Conservation (phyloP, 2,888 invertebrate genomes). For the Agriopis aurantiaria region DNA sequence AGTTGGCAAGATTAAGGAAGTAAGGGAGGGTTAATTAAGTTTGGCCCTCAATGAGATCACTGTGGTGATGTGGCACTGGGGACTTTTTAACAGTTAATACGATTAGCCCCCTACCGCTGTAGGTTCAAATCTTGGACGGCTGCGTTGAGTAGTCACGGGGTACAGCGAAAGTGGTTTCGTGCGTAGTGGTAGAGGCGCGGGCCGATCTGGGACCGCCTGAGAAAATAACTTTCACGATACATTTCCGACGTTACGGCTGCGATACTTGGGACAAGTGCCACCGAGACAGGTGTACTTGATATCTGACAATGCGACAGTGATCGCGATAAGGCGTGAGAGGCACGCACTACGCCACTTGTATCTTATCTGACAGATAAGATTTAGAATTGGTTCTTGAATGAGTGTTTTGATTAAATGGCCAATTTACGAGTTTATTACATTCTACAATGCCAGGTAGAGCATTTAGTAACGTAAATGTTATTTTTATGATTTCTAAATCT, state of each 20-base stretch:
- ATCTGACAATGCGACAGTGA: constrained; percentile 23
- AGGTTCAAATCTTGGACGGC: constrained; percentile 53
- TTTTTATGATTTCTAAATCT: neutral
- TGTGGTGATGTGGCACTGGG: too few species aligned
- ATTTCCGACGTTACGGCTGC: constrained; percentile 71
- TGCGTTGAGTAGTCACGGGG: constrained; percentile 65
- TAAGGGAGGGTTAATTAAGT: too few species aligned
- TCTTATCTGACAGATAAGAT: constrained; percentile 37
- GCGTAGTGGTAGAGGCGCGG: constrained; percentile 65
- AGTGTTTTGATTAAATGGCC: constrained; percentile 22
- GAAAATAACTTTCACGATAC: constrained; percentile 84
- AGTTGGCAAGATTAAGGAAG: too few species aligned
- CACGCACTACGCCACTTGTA: constrained; percentile 27
- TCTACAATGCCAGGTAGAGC: neutral
- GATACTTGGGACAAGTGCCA: constrained; percentile 59
- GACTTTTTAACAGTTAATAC: neutral
- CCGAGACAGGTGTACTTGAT: constrained; percentile 36
- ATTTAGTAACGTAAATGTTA: neutral
- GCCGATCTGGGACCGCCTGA: constrained; percentile 72
- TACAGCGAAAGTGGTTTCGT: constrained; percentile 82
- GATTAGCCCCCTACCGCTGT: constrained; percentile 6
- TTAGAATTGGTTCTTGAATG: constrained; percentile 31
- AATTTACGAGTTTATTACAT: neutral
- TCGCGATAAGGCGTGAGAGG: constrained; percentile 22
- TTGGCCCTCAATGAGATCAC: too few species aligned